These are phyloP conservation scores for Cydia amplana DNA, from an alignment of 1,140 invertebrate species.

Conservation along the genomic window DNA sequence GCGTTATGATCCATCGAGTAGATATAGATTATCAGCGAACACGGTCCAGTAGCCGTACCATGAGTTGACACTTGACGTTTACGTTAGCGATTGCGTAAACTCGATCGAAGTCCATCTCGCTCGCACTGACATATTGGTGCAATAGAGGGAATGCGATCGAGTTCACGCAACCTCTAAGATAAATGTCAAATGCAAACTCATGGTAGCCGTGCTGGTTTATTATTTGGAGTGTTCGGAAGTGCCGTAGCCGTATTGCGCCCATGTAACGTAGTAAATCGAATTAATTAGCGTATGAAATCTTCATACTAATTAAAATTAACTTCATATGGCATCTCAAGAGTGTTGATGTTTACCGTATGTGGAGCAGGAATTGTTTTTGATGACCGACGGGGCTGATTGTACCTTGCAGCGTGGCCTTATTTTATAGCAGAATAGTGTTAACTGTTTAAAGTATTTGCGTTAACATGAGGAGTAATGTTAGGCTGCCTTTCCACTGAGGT, in stretches of 20 bases:
- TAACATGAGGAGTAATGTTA: neutral
- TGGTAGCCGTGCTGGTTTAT: neutral
- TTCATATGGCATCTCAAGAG: conserved; percentile 52
- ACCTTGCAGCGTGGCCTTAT: neutral
- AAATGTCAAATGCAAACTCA: no score
- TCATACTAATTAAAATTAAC: conserved; percentile 60
- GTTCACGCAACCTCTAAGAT: no score
- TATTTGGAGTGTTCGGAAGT: conserved; percentile 38
- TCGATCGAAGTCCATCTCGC: no score
- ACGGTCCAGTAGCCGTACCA: neutral
- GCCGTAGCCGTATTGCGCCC: conserved; percentile 48
- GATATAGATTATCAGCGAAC: neutral
- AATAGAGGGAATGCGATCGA: no score
- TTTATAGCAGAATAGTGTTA: neutral
- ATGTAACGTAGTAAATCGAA: conserved; percentile 57
- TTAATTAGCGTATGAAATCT: conserved; percentile 51
- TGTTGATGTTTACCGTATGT: neutral
- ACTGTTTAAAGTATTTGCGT: conserved; percentile 1
- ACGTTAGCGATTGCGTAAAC: no score
- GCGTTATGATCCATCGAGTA: conserved; percentile 9
- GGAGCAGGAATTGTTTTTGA: conserved; percentile 1
- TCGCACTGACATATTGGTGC: no score
- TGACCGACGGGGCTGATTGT: neutral
- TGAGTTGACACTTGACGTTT: no score
- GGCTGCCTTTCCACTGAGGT: neutral